These are phyloP conservation scores for Gymnocypris eckloni DNA, from an alignment of 2,797 vertebrate species.

Conservation along the genomic window DNA sequence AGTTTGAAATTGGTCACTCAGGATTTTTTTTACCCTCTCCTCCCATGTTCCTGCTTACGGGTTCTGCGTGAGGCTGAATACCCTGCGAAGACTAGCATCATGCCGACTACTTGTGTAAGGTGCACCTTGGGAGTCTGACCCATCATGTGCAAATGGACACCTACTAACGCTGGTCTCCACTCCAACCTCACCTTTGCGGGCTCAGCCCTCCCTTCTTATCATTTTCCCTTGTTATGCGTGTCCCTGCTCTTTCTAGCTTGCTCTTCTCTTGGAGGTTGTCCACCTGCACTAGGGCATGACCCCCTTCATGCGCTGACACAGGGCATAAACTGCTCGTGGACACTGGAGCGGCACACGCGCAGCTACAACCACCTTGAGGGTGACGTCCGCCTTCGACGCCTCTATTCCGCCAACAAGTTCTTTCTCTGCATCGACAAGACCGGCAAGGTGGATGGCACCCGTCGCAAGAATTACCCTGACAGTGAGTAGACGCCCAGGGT, in stretches of 20 bases:
- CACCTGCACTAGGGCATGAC: conserved; percentile 74
- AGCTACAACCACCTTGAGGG: conserved; percentile 94
- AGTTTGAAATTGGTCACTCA: conserved; percentile 48
- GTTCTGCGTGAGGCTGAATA: conserved; percentile 24
- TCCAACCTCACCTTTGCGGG: conserved; percentile 67
- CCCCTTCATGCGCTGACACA: conserved; percentile 72
- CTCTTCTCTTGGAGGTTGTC: conserved; percentile 76
- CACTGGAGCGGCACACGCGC: conserved; percentile 81
- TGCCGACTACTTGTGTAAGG: conserved; percentile 79
- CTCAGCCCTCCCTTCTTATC: conserved; percentile 61
- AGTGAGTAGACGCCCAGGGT: conserved; percentile 84
- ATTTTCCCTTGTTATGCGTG: conserved; percentile 78
- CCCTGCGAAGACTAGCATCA: conserved; percentile 74
- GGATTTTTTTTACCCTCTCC: conserved; percentile 52
- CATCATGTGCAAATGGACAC: conserved; percentile 87
- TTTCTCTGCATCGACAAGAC: conserved; percentile 90
- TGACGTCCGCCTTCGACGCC: conserved; percentile 88
- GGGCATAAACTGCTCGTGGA: conserved; percentile 75
- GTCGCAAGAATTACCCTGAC: conserved; percentile 86
- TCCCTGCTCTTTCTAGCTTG: conserved; percentile 78
- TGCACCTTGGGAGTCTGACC: conserved; percentile 84
- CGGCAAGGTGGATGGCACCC: conserved; percentile 89
- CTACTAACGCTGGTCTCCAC: conserved; percentile 72
- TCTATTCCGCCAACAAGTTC: conserved; percentile 93
- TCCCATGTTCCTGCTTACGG: conserved; percentile 24